A percentile compares a stretch with the other conserved stretches of the same genome.
Evolutionary conservation across 2,888 invertebrate genomes (phyloP).

Genomic region (Geotrupes spiniger): DNA sequence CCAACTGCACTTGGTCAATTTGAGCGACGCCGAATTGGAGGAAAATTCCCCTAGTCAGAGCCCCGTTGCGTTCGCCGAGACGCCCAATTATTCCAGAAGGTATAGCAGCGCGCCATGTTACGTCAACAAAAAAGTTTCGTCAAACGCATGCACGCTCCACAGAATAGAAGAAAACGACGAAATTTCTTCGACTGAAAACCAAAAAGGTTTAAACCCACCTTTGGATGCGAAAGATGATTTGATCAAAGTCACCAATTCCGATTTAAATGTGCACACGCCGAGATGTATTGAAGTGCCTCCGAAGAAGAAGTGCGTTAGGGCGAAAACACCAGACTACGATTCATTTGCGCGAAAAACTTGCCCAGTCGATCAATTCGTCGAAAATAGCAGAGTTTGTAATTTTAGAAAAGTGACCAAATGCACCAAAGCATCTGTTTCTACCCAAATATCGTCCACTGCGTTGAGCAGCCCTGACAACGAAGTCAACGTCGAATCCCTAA

Average conservation of each 20-base stretch:
- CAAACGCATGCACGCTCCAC: slow-evolving; percentile 7
- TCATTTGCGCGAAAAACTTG: neutral
- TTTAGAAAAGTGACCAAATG: slow-evolving; percentile 8
- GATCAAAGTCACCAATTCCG: too few species aligned
- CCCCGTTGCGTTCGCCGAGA: too few species aligned
- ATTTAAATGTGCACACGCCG: slow-evolving; percentile 4
- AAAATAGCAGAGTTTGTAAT: neutral
- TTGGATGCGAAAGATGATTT: too few species aligned
- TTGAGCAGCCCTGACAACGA: too few species aligned
- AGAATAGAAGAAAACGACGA: slow-evolving; percentile 15
- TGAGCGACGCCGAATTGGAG: too few species aligned
- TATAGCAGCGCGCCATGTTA: slow-evolving; percentile 5
- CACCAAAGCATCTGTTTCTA: neutral
- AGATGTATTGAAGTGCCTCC: slow-evolving; percentile 17
- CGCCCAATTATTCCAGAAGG: neutral
- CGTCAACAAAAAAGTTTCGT: neutral
- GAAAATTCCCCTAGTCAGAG: too few species aligned
- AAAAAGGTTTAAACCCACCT: too few species aligned
- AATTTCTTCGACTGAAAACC: too few species aligned
- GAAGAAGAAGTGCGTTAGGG: slow-evolving; percentile 14
- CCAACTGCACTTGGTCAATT: too few species aligned
- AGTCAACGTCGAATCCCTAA: too few species aligned
- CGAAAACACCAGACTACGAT: slow-evolving; percentile 5
- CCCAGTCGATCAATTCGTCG: too few species aligned
- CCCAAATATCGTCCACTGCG: neutral